A percentile compares a stretch with the other conserved stretches of the same genome.
phyloP scores from a whole-genome alignment of 1,140 invertebrate species.

The Lepidurus packardi region DNA sequence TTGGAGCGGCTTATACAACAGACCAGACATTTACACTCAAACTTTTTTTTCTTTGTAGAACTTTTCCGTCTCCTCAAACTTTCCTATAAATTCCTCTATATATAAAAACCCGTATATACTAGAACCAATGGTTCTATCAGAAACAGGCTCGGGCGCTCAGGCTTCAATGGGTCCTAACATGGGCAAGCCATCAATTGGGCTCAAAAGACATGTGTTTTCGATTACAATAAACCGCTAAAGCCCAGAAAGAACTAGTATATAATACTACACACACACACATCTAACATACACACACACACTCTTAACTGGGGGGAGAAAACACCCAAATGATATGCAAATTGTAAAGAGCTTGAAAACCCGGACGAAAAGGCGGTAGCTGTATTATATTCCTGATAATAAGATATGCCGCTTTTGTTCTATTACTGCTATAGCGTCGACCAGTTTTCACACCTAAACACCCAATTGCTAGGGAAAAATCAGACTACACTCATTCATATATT shows the following conservation, averaged over 20 bases:
- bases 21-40: neutral
- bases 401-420: conserved; percentile 2
- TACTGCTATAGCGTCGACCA: neutral
- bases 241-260: neutral
- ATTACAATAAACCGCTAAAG: conserved; percentile 12
- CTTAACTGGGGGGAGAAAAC: neutral
- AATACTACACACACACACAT: neutral
- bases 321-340: conserved; percentile 15
- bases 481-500: neutral
- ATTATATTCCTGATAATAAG: neutral
- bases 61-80: neutral
- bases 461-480: neutral
- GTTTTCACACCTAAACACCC: conserved; percentile 13
- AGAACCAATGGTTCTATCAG: neutral
- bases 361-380: conserved; percentile 9
- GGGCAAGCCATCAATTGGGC: conserved; percentile 13
- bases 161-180: conserved; percentile 3
- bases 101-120: neutral
- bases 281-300: neutral
- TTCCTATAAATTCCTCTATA: neutral
- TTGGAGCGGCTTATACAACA: neutral
- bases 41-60: neutral
- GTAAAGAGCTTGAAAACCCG: neutral
- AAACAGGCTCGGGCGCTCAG: neutral
- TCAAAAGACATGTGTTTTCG: conserved; percentile 17